Conservation (phyloP, 1,140 invertebrate genomes). For the Chlorops oryzae region DNA sequence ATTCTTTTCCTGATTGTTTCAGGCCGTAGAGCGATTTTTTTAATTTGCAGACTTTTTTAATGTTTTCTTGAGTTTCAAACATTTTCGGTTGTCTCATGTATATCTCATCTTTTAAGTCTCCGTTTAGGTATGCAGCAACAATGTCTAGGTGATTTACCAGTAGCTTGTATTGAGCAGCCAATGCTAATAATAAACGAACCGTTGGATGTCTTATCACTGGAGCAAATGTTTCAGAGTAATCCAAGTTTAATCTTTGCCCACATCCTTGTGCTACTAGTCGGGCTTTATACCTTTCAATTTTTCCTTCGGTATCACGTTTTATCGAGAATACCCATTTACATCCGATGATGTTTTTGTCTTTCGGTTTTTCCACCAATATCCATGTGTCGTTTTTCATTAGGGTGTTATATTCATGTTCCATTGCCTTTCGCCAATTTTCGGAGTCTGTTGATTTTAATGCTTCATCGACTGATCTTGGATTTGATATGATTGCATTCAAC, state of each 20-base stretch:
- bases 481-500: constrained; percentile 1
- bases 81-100: constrained; percentile 47
- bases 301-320: constrained; percentile 25
- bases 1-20: constrained; percentile 34
- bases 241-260: constrained; percentile 32
- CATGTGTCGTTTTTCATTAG: constrained; percentile 31
- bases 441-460: constrained; percentile 10
- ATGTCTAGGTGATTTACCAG: constrained; percentile 43
- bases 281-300: constrained; percentile 40
- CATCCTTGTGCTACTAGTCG: constrained; percentile 45
- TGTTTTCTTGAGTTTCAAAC: constrained; percentile 22
- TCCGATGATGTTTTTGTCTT: constrained; percentile 22
- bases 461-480: constrained; percentile 8
- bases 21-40: constrained; percentile 37
- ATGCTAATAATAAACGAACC: constrained; percentile 38
- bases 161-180: constrained; percentile 34
- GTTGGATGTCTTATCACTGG: constrained; percentile 39
- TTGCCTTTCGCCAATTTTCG: constrained; percentile 29
- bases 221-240: constrained; percentile 44
- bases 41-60: constrained; percentile 26
- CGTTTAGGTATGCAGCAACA: constrained; percentile 48
- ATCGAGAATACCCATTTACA: constrained; percentile 40
- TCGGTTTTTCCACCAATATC: constrained; percentile 22
- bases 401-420: constrained; percentile 28
- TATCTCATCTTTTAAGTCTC: constrained; percentile 42